A percentile compares a stretch with the other conserved stretches of the same genome.
Conservation (phyloP, 2,797 vertebrate genomes). For the Anisognathus igniventris region DNA sequence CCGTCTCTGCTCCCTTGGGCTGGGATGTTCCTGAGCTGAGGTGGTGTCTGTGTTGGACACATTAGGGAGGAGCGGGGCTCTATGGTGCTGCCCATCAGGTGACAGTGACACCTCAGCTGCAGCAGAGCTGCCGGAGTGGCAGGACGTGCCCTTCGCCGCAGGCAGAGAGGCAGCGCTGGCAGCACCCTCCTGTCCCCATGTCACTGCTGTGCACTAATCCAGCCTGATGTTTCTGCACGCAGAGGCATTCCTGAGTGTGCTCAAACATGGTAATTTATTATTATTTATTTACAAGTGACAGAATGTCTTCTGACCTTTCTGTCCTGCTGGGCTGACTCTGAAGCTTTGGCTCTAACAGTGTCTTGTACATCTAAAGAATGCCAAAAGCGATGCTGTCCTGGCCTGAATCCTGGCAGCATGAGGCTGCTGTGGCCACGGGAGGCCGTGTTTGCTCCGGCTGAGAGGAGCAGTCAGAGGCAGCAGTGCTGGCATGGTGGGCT, state of each 20-base stretch:
- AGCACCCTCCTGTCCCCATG: neutral
- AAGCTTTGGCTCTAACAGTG: neutral
- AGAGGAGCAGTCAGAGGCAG: rapidly evolving
- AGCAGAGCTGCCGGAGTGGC: rapidly evolving
- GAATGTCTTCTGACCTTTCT: slow-evolving; percentile 63
- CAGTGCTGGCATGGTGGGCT: rapidly evolving
- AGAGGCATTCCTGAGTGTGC: neutral
- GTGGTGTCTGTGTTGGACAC: rapidly evolving
- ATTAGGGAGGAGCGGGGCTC: rapidly evolving
- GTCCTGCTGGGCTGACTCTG: neutral
- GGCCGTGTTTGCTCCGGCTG: neutral
- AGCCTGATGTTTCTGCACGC: neutral
- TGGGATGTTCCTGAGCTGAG: neutral
- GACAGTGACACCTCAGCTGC: neutral
- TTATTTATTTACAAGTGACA: slow-evolving; percentile 68
- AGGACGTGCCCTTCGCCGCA: neutral
- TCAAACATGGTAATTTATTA: slow-evolving; percentile 64
- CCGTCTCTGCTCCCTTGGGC: rapidly evolving
- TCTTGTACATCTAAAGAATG: slow-evolving; percentile 19
- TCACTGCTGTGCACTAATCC: slow-evolving; percentile 13
- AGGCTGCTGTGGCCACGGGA: rapidly evolving
- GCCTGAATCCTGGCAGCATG: neutral
- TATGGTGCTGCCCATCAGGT: rapidly evolving
- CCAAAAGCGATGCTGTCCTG: neutral
- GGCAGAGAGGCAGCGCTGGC: neutral